These are phyloP conservation scores for Erpetoichthys calabaricus DNA, from an alignment of 2,797 vertebrate species.

Conservation along the genomic window DNA sequence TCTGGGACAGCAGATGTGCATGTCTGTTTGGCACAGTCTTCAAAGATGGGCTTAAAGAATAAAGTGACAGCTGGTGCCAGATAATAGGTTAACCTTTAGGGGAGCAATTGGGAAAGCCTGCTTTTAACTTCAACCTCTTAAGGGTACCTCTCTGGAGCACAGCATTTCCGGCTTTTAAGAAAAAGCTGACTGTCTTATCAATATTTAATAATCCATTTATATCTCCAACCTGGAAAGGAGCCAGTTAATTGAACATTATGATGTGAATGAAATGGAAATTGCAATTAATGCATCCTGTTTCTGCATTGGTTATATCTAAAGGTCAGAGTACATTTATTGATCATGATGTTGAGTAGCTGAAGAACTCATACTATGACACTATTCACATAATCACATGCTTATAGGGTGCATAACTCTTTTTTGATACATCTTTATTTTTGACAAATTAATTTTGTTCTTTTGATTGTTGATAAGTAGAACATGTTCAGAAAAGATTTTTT, in stretches of 20 bases:
- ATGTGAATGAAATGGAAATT: slow-evolving; percentile 3
- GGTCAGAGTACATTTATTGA: slow-evolving; percentile 6
- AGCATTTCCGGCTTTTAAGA: slow-evolving; percentile 12
- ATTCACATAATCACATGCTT: no score
- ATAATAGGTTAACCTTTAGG: slow-evolving; percentile 49
- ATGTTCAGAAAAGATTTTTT: no score
- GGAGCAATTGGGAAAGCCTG: slow-evolving; percentile 29
- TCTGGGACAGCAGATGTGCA: no score
- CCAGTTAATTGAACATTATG: slow-evolving; percentile 13
- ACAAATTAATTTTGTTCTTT: no score
- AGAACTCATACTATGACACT: no score
- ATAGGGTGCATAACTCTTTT: no score
- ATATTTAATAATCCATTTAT: slow-evolving; percentile 30
- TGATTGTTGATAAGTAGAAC: no score
- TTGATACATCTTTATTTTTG: no score
- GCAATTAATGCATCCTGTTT: background rate
- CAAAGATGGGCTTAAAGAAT: no score
- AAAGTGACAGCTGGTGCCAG: slow-evolving; percentile 47
- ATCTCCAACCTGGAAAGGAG: slow-evolving; percentile 21
- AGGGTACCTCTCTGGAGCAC: slow-evolving; percentile 5
- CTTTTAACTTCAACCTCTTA: slow-evolving; percentile 38
- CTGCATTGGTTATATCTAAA: slow-evolving; percentile 16
- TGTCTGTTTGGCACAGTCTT: no score
- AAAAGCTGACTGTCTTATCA: slow-evolving; percentile 22
- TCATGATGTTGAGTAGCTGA: background rate